These are phyloP conservation scores for Notamacropus eugenii DNA, from an alignment of 2,797 vertebrate genomes.

Conservation along the genomic window DNA sequence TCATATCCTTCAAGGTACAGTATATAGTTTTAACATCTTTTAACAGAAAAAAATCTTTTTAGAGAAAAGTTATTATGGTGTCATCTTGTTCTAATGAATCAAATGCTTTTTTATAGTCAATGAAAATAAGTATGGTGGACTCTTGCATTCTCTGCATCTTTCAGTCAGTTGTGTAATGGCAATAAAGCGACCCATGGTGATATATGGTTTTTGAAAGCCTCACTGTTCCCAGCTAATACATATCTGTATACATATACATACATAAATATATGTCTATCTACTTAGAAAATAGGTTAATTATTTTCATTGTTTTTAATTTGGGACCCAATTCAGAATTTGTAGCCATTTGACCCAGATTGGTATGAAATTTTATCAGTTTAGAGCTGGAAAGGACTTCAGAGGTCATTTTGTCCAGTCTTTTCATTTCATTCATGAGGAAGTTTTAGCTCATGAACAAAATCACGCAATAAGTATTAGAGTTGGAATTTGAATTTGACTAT, in stretches of 20 bases:
- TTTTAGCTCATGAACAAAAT: not conserved
- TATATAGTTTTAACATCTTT: not conserved
- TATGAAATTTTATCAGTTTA: not conserved
- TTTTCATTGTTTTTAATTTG: not conserved
- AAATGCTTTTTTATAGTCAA: not conserved
- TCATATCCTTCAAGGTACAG: not conserved
- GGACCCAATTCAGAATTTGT: not conserved
- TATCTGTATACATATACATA: not conserved
- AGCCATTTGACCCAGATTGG: not conserved
- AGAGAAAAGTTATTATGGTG: not conserved
- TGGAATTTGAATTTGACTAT: not conserved
- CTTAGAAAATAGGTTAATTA: not conserved
- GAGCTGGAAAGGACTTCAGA: not conserved
- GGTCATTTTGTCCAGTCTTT: not conserved
- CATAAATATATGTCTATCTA: not conserved
- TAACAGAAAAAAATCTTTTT: not conserved
- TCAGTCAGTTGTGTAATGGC: not conserved
- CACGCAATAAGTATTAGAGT: not conserved
- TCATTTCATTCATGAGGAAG: not conserved
- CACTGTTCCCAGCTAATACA: not conserved
- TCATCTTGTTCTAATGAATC: not conserved
- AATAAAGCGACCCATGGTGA: not conserved
- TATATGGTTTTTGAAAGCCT: not conserved
- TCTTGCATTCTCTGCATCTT: not conserved
- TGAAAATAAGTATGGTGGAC: not conserved